Evolutionary conservation across 2,888 invertebrate species (phyloP).

Genomic region (Kuschelorhynchus macadamiae): DNA sequence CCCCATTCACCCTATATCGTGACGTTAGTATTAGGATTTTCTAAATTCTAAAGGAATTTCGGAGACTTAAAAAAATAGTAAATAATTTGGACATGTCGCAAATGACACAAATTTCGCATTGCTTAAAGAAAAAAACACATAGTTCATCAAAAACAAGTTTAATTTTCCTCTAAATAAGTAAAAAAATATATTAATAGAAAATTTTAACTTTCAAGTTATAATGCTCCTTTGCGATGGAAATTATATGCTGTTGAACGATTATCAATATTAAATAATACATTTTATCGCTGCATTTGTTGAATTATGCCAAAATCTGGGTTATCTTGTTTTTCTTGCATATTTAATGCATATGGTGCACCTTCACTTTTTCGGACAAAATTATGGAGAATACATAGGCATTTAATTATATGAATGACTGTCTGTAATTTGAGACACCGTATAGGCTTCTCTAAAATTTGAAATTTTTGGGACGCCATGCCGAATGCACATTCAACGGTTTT

Average conservation of each 20-base stretch:
- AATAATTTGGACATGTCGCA: too few species aligned
- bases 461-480: constrained; percentile 18
- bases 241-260: not conserved
- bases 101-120: too few species aligned
- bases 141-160: too few species aligned
- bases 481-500: constrained; percentile 25
- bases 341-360: constrained; percentile 10
- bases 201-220: too few species aligned
- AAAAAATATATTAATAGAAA: too few species aligned
- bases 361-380: constrained; percentile 3
- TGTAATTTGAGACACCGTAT: constrained; percentile 1
- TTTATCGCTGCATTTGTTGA: constrained; percentile 22
- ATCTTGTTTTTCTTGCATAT: constrained; percentile 21
- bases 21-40: too few species aligned
- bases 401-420: constrained; percentile 5
- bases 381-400: constrained; percentile 18
- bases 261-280: not conserved
- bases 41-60: too few species aligned
- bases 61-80: too few species aligned
- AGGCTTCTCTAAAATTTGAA: constrained; percentile 6
- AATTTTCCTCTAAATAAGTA: too few species aligned
- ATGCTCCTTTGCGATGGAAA: too few species aligned
- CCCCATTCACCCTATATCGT: too few species aligned
- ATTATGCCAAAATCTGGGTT: constrained; percentile 14
- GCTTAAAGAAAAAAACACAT: too few species aligned